A percentile compares a stretch with the other conserved stretches of the same genome.
These are phyloP conservation scores for Coregonus clupeaformis DNA, from an alignment of 2,113 vertebrate species.

Conservation along the genomic window DNA sequence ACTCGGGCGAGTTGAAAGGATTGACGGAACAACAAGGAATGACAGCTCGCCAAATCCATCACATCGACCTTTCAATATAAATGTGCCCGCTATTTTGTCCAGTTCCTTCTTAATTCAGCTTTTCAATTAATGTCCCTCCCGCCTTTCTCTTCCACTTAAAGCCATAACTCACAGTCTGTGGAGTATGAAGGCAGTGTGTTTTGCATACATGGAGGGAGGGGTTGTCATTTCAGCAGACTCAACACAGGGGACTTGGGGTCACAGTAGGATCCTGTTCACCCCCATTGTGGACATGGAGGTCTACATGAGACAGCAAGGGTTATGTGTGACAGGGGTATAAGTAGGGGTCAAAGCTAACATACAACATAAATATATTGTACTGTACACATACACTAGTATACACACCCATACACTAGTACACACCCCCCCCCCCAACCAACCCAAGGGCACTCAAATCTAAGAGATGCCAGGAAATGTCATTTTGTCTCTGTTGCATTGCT, in stretches of 20 bases:
- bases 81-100: slow-evolving; percentile 61
- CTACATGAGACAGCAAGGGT: background rate
- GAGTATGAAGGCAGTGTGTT: slow-evolving; percentile 34
- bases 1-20: slow-evolving; percentile 51
- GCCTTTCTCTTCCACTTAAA: slow-evolving; percentile 36
- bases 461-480: slow-evolving; percentile 1
- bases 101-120: slow-evolving; percentile 69
- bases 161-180: slow-evolving; percentile 61
- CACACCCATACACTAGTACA: background rate
- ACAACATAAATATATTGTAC: too few relatives aligned
- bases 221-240: slow-evolving; percentile 40
- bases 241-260: slow-evolving; percentile 30
- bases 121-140: slow-evolving; percentile 63
- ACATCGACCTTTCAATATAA: slow-evolving; percentile 68
- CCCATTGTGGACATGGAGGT: background rate
- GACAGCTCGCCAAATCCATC: slow-evolving; percentile 69
- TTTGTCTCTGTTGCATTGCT: slow-evolving; percentile 9
- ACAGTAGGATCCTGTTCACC: background rate
- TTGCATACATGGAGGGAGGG: slow-evolving; percentile 48
- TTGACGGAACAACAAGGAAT: slow-evolving; percentile 63
- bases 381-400: too few relatives aligned
- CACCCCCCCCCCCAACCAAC: background rate
- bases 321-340: background rate
- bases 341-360: background rate
- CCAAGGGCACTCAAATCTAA: background rate